These are phyloP conservation scores for Sitta europaea DNA, from an alignment of 2,113 vertebrate genomes.

Conservation along the genomic window DNA sequence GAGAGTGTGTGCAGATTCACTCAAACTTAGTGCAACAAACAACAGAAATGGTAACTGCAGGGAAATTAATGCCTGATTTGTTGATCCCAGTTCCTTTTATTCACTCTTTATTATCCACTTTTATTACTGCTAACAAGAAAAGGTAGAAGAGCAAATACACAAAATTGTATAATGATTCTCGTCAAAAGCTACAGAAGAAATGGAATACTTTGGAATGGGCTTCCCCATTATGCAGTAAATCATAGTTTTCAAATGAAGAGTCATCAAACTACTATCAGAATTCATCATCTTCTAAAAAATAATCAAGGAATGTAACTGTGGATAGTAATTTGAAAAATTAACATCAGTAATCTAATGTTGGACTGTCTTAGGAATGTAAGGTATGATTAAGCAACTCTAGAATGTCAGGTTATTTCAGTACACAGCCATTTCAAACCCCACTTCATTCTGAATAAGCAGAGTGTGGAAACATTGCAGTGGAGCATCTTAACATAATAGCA, in stretches of 20 bases:
- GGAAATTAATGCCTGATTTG: not conserved
- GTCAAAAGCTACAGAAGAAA: not conserved
- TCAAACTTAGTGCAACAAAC: not conserved
- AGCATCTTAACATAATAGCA: not conserved
- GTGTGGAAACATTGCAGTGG: not conserved
- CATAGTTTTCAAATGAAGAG: not conserved
- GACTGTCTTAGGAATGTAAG: not conserved
- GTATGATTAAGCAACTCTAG: not conserved
- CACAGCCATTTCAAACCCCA: not conserved
- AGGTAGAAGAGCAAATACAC: not conserved
- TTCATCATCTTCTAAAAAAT: not conserved
- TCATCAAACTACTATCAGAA: not conserved
- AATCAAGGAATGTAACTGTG: not conserved
- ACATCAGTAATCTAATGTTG: not conserved
- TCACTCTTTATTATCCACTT: not conserved
- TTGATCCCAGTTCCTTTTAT: not conserved
- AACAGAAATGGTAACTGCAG: not conserved
- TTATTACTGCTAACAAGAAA: not conserved
- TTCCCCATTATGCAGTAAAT: not conserved
- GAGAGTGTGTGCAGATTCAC: not conserved
- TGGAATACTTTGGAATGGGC: not conserved
- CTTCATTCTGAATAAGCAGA: not conserved
- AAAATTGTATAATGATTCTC: not conserved
- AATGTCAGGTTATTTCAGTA: not conserved
- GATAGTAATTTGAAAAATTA: not conserved